Percentiles rank a stretch among this genome's conserved stretches.
phyloP scores from a whole-genome alignment of 2,113 vertebrate species.

The Psettodes erumei region DNA sequence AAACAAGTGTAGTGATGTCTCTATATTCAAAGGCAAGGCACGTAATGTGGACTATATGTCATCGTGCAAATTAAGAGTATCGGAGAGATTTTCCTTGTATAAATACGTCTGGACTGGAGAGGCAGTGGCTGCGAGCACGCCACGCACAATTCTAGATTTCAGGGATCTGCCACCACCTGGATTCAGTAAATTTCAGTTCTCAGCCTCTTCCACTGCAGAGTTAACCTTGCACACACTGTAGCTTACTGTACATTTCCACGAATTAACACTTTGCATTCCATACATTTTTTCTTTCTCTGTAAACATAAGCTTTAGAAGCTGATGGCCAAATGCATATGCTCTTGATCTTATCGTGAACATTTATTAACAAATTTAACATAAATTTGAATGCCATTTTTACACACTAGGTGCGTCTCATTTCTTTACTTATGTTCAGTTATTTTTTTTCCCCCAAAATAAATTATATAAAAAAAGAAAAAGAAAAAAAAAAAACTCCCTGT shows the following conservation, averaged over 20 bases:
- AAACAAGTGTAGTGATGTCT: slow-evolving; percentile 99
- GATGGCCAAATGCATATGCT: slow-evolving; percentile 89
- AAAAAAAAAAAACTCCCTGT: slow-evolving; percentile 78
- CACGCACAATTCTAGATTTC: slow-evolving; percentile 89
- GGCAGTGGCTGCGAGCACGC: slow-evolving; percentile 90
- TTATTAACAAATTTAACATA: slow-evolving; percentile 40
- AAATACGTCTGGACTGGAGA: slow-evolving; percentile 88
- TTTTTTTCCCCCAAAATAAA: slow-evolving; percentile 87
- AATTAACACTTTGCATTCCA: slow-evolving; percentile 85
- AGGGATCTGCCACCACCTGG: slow-evolving; percentile 84
- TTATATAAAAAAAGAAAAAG: slow-evolving; percentile 84
- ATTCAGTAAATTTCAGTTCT: slow-evolving; percentile 79
- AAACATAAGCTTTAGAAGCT: slow-evolving; percentile 92
- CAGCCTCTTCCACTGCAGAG: slow-evolving; percentile 88
- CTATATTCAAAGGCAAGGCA: slow-evolving; percentile 99
- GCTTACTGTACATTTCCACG: slow-evolving; percentile 65
- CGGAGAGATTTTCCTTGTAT: slow-evolving; percentile 89
- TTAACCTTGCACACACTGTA: slow-evolving; percentile 78
- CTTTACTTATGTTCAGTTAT: slow-evolving; percentile 64
- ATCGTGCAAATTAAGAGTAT: slow-evolving; percentile 99
- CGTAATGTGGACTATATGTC: slow-evolving; percentile 99
- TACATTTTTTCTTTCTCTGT: slow-evolving; percentile 83
- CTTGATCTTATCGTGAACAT: slow-evolving; percentile 86
- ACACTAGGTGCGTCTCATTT: slow-evolving; percentile 83
- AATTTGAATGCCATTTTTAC: slow-evolving; percentile 84